Base-by-base conservation (phyloP, 1,140 invertebrate genomes). In the Centruroides vittatus region DNA sequence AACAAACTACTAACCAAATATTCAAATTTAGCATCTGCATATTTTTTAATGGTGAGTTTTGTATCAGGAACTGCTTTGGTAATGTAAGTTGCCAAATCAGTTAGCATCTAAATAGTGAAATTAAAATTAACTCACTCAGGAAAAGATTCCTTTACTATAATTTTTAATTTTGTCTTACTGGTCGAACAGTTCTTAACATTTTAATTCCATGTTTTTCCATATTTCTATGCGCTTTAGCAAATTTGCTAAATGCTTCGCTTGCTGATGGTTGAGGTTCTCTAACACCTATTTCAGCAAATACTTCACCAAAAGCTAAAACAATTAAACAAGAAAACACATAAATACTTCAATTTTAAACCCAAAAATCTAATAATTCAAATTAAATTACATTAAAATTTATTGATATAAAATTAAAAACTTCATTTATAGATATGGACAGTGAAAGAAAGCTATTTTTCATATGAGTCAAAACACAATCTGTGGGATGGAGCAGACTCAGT, bases 11-110 rank as follows among this genome's bases (percentile, higher is more conserved):
- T 72, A 69, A 79, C 78, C 23, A 99, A 76, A 75, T 98, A 98
- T 73, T 98, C 94, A 77, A 98, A 99, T 76, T 99, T 99, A 1
- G 88, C 86, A 77, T 98, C 93, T 0, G 90, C 89, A 75, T 98
- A 99, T 71, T 97, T 97, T 68, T 90, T 88, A 47, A 99, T 94
- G 0, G 96, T 99, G 46, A 98, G 75, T 71, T 93, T 87, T 0
- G 95, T 99, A 70, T 99, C 96, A 3, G 95, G 95, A 67, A 99
- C 96, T 1, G 94, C 95, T 77, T 98, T 98, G 70, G 92, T 84
- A 1, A 98, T 76, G 75, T 96, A 98, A 0, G 94, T 98, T 6
- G 93, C 93, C 72, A 98, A 80, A 75, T 98, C 94, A 60, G 82
- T 82, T 53, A 98, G 75, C 68, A 95, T 91, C 86, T 89, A 71